Evolutionary conservation across 2,113 vertebrate species (phyloP).

Genomic region (Chaetops frenatus): DNA sequence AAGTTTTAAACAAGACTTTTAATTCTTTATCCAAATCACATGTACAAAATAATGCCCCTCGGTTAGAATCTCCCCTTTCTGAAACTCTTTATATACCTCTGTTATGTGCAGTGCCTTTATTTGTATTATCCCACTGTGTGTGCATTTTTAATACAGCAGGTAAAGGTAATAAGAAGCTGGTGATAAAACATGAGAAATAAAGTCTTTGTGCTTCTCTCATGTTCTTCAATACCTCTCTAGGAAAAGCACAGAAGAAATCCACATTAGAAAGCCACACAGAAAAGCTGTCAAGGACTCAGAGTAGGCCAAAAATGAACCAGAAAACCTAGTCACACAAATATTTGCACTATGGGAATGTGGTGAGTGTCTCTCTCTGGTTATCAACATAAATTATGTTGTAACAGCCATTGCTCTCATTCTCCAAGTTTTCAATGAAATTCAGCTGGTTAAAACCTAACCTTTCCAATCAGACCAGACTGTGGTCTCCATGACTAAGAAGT

Average conservation of each 20-base stretch:
- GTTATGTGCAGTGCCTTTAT: not conserved
- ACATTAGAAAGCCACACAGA: not conserved
- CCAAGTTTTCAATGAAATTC: not conserved
- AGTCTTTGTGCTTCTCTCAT: not conserved
- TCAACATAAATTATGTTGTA: conserved; percentile 18
- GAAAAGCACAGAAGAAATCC: not conserved
- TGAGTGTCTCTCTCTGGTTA: not conserved
- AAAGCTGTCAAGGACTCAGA: not conserved
- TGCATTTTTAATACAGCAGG: not conserved
- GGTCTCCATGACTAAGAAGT: not conserved
- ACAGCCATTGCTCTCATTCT: not conserved
- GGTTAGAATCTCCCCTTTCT: not conserved
- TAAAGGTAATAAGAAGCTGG: not conserved
- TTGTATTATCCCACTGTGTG: not conserved
- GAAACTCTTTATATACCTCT: not conserved
- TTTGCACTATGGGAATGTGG: not conserved
- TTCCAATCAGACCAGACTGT: not conserved
- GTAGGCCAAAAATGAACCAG: not conserved
- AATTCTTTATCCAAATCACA: not conserved
- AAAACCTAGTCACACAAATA: not conserved
- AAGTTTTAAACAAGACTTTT: not conserved
- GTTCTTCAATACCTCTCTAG: not conserved
- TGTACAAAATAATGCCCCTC: not conserved
- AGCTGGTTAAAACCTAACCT: not conserved
- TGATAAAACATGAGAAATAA: not conserved